Evolutionary conservation across 2,888 invertebrate species (phyloP), one percentile per base, ranked within the genome.

Genomic region (Mesorhabditis sp.): DNA sequence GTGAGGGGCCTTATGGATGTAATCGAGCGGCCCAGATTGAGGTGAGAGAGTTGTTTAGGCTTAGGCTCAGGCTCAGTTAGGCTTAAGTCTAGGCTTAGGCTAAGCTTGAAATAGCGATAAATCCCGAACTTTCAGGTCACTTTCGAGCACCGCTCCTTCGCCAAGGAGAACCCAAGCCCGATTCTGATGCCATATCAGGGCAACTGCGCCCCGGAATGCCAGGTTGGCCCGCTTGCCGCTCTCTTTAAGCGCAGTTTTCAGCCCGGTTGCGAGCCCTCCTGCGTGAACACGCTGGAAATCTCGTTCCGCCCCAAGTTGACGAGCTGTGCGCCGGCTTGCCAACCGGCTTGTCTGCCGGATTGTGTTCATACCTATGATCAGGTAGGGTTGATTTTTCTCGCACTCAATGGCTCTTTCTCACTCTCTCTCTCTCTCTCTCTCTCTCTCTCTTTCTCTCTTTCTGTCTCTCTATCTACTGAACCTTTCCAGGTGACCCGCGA

Each of bases 231-330:
- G 7, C 58, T 50, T 13, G n/a, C 7, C 58, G n/a, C 10, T 50
- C n/a, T n/a, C n/a, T 13, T 13, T 13, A 10, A 50, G 58, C n/a
- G 7, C 58, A 13, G 10, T 13, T n/a, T 50, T n/a, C 2, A 50
- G 58, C 58, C 58, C n/a, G 58, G 58, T n/a, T 50, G 58, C n/a
- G 58, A 50, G 58, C 58, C 58, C 7, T 50, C 58, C 7, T 50
- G 58, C 58, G 58, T 50, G 58, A n/a, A 10, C 2, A 50, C 58
- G 7, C 58, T 50, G 7, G 10, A 50, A 50, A 50, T 50, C 58
- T 10, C 58, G 10, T 13, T 50, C 58, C 58, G 58, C n/a, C 58
- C 58, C 58, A 13, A 10, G 58, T 13, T 50, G 10, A 50, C 58
- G 10, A 50, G n/a, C n/a, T 50, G 58, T 50, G 58, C n/a, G 10